Evolutionary conservation across 2,888 invertebrate species (phyloP).

Genomic region (Mongoloraphidia duomilia): DNA sequence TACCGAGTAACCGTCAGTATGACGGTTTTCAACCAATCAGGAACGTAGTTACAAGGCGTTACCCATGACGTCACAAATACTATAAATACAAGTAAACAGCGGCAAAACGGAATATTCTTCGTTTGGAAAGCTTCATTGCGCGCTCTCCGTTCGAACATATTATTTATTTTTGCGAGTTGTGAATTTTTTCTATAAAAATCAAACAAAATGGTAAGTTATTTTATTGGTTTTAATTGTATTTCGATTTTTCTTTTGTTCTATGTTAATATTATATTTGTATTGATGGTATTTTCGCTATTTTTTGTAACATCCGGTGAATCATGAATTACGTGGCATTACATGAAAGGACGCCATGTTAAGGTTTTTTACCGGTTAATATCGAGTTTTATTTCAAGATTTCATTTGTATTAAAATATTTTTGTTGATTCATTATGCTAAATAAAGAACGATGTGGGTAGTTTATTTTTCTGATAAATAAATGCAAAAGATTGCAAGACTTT

Average conservation of each 20-base stretch:
- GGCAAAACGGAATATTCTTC: constrained; percentile 37
- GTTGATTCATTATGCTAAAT: too few species aligned
- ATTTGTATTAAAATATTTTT: too few species aligned
- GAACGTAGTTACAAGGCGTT: constrained; percentile 31
- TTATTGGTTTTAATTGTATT: constrained; percentile 6
- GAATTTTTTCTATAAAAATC: constrained; percentile 14
- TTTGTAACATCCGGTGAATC: background rate
- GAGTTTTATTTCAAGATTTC: too few species aligned
- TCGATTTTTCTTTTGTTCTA: background rate
- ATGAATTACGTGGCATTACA: constrained; percentile 11
- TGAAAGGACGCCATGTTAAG: constrained; percentile 10
- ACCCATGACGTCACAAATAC: constrained; percentile 30
- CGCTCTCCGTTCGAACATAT: constrained; percentile 32
- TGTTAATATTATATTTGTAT: background rate
- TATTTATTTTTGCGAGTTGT: constrained; percentile 15
- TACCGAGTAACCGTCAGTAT: background rate
- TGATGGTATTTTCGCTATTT: background rate
- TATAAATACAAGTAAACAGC: constrained; percentile 42
- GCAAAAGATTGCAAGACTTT: too few species aligned
- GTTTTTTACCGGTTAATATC: background rate
- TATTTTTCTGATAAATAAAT: too few species aligned
- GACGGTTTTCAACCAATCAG: constrained; percentile 31
- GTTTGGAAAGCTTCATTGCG: constrained; percentile 57
- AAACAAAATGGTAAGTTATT: constrained; percentile 23
- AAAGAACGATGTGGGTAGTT: too few species aligned